Conservation (phyloP, 2,113 vertebrate species). For the Oceanites oceanicus region DNA sequence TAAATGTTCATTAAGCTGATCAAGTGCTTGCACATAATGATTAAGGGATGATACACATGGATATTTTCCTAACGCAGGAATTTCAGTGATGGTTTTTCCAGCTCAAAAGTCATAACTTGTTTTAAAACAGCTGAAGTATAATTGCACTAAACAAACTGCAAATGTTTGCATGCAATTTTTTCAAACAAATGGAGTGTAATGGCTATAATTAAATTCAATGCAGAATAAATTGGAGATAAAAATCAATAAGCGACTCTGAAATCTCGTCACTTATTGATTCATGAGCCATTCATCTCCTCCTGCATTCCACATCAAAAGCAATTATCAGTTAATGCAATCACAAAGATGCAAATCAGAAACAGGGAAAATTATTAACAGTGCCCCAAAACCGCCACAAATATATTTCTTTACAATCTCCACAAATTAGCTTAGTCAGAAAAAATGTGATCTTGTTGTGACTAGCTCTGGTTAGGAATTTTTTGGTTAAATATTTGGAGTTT, state of each 20-base stretch:
- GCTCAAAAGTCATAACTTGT: neutral
- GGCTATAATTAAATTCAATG: constrained; percentile 56
- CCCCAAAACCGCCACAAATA: neutral
- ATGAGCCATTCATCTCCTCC: constrained; percentile 35
- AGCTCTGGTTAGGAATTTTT: neutral
- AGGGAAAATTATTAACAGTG: neutral
- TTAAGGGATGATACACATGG: neutral
- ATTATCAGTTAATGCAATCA: constrained; percentile 64
- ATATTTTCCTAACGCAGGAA: neutral
- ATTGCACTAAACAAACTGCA: neutral
- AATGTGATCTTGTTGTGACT: neutral
- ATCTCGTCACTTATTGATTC: constrained; percentile 57
- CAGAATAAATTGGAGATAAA: constrained; percentile 52
- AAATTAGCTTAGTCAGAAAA: neutral
- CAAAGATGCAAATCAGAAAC: constrained; percentile 44
- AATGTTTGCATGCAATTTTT: neutral
- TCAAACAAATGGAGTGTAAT: constrained; percentile 36
- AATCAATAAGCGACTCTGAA: constrained; percentile 53
- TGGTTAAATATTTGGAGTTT: fast-evolving
- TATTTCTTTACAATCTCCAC: neutral
- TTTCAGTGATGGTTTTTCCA: neutral
- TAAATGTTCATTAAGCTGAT: neutral
- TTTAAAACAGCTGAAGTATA: neutral
- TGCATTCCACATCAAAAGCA: constrained; percentile 46
- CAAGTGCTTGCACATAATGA: neutral